Conservation (phyloP, 2,113 vertebrate species). For the Indri indri region DNA sequence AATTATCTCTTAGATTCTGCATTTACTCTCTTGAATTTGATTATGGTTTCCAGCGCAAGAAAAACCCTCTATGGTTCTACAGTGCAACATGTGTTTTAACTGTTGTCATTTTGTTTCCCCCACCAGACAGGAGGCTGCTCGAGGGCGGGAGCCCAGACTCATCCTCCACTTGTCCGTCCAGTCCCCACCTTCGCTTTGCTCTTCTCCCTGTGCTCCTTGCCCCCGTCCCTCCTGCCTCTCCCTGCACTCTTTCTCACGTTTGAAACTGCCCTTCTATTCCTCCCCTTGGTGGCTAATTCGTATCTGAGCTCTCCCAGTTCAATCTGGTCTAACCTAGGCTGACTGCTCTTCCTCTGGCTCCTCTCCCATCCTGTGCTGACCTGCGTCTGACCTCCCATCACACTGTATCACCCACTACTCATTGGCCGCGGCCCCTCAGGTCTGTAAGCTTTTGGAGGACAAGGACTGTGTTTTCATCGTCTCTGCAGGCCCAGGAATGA, state of each 20-base stretch:
- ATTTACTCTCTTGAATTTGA: neutral
- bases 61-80: neutral
- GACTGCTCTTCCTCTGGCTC: neutral
- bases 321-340: rapidly evolving
- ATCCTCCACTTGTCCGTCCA: rapidly evolving
- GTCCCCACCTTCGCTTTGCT: neutral
- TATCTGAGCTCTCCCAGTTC: neutral
- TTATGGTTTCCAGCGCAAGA: neutral
- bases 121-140: neutral
- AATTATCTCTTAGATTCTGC: neutral
- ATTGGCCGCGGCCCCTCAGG: rapidly evolving
- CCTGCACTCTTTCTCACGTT: neutral
- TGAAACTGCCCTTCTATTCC: neutral
- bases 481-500: too few species aligned
- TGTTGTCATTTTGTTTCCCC: neutral
- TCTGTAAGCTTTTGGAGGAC: neutral
- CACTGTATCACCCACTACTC: rapidly evolving
- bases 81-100: rapidly evolving
- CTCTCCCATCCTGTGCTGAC: neutral
- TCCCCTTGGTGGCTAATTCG: neutral
- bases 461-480: too few species aligned
- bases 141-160: neutral
- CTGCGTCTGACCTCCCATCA: rapidly evolving
- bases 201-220: neutral
- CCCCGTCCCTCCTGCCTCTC: neutral